Percentiles rank a stretch among this genome's conserved stretches.
Conservation (phyloP, 2,888 invertebrate genomes). For the Synergus japonicus region DNA sequence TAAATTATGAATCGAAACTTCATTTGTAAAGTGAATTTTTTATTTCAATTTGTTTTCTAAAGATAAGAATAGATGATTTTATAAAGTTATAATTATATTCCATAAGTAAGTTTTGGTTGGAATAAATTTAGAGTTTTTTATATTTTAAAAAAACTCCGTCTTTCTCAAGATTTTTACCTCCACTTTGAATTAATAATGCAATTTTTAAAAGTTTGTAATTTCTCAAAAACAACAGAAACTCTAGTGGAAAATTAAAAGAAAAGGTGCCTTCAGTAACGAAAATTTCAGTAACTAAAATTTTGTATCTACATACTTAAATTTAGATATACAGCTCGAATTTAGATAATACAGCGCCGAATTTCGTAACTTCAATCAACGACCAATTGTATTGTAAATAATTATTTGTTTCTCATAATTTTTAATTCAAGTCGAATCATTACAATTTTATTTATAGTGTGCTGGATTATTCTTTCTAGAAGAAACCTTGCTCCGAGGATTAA, state of each 20-base stretch:
- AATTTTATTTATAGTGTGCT: not conserved
- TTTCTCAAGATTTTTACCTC: not conserved
- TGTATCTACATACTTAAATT: not conserved
- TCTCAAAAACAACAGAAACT: not conserved
- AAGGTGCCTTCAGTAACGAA: constrained; percentile 3
- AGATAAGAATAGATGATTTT: not conserved
- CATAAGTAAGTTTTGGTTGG: not conserved
- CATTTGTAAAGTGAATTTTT: not conserved
- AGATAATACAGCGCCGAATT: not conserved
- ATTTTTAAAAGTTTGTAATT: not conserved
- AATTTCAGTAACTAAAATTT: not conserved
- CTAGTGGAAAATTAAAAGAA: not conserved
- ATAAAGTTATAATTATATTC: not conserved
- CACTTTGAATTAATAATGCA: not conserved
- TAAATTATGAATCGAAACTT: not conserved
- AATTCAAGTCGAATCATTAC: not conserved
- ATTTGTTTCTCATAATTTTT: constrained; percentile 2
- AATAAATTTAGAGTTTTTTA: not conserved
- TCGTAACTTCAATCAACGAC: not conserved
- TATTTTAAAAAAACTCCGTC: not conserved
- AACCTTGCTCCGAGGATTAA: not conserved
- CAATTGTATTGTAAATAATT: constrained; percentile 33
- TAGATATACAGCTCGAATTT: constrained; percentile 5
- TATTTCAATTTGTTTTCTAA: not conserved
- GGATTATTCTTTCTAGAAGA: not conserved